phyloP scores from a whole-genome alignment of 2,888 invertebrate genomes.

The Caprella mutica region DNA sequence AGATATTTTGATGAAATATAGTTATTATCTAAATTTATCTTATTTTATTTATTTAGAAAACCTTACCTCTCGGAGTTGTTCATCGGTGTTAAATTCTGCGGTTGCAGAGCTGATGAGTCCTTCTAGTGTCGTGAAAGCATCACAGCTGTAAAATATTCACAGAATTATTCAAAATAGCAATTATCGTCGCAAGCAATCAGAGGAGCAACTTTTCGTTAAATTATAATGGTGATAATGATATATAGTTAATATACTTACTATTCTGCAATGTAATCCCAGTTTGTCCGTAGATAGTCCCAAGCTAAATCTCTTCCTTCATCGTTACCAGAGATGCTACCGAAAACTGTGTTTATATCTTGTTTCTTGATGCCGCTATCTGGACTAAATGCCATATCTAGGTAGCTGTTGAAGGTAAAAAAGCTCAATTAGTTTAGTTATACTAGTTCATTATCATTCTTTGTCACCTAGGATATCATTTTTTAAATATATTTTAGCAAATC shows the following conservation, averaged over 20 bases:
- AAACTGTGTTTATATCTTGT: slow-evolving; percentile 66
- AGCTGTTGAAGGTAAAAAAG: slow-evolving; percentile 44
- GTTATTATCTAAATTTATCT: too few relatives aligned
- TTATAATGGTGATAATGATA: background rate
- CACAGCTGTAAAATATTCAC: background rate
- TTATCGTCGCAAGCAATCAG: background rate
- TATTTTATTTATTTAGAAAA: too few relatives aligned
- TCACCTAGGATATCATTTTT: too few relatives aligned
- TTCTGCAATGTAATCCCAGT: slow-evolving; percentile 49
- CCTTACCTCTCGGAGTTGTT: slow-evolving; percentile 7
- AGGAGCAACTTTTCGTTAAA: background rate
- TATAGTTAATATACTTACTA: slow-evolving; percentile 11
- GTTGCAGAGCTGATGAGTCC: background rate
- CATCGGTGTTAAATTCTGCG: background rate
- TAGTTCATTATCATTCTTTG: too few relatives aligned
- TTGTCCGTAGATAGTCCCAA: slow-evolving; percentile 62
- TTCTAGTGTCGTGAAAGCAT: background rate
- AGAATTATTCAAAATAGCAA: background rate
- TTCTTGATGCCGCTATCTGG: slow-evolving; percentile 68
- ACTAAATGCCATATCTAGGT: slow-evolving; percentile 59
- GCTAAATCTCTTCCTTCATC: slow-evolving; percentile 69
- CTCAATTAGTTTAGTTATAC: too few relatives aligned
- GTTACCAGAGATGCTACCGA: slow-evolving; percentile 61
- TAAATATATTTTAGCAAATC: too few relatives aligned
- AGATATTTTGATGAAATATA: too few relatives aligned